A percentile compares a stretch with the other conserved stretches of the same genome.
Evolutionary conservation across 2,888 invertebrate species (phyloP).

Genomic region (Andrena marginata): DNA sequence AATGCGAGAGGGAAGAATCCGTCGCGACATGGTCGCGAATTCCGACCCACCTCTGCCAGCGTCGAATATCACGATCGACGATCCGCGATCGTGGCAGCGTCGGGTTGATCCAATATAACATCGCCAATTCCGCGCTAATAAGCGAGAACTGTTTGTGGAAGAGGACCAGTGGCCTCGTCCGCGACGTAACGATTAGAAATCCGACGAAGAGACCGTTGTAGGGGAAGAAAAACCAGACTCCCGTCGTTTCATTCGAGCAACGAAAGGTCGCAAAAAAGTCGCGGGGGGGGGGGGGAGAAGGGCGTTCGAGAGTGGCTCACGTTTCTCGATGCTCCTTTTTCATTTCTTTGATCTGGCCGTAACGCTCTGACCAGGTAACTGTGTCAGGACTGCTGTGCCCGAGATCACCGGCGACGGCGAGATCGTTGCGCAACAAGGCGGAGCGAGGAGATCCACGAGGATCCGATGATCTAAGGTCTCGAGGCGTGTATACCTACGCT

Average conservation of each 20-base stretch:
- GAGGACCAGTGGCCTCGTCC: not conserved
- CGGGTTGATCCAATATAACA: slow-evolving; percentile 16
- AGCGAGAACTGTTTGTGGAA: not conserved
- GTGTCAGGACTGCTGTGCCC: slow-evolving; percentile 80
- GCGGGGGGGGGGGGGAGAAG: slow-evolving; percentile 34
- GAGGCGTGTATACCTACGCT: slow-evolving; percentile 55
- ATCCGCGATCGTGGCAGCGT: slow-evolving; percentile 71
- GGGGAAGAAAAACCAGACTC: slow-evolving; percentile 24
- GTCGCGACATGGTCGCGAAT: slow-evolving; percentile 67
- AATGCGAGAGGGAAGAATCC: slow-evolving; percentile 66
- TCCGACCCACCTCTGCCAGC: slow-evolving; percentile 63
- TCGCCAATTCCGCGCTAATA: too few species aligned
- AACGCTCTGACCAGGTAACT: slow-evolving; percentile 80
- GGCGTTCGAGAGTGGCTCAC: slow-evolving; percentile 62
- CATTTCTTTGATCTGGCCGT: slow-evolving; percentile 65
- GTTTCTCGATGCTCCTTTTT: slow-evolving; percentile 60
- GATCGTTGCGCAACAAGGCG: slow-evolving; percentile 78
- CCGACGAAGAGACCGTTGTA: slow-evolving; percentile 18
- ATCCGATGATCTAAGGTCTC: slow-evolving; percentile 77
- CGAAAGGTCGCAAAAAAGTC: slow-evolving; percentile 71
- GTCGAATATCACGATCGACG: slow-evolving; percentile 69
- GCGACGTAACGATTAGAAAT: slow-evolving; percentile 19
- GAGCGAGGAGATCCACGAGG: slow-evolving; percentile 76
- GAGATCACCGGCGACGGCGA: slow-evolving; percentile 75
- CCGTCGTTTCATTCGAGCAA: slow-evolving; percentile 49